A percentile compares a stretch with the other conserved stretches of the same genome.
Conservation (phyloP, 2,888 invertebrate species). For the Magallana nippona region DNA sequence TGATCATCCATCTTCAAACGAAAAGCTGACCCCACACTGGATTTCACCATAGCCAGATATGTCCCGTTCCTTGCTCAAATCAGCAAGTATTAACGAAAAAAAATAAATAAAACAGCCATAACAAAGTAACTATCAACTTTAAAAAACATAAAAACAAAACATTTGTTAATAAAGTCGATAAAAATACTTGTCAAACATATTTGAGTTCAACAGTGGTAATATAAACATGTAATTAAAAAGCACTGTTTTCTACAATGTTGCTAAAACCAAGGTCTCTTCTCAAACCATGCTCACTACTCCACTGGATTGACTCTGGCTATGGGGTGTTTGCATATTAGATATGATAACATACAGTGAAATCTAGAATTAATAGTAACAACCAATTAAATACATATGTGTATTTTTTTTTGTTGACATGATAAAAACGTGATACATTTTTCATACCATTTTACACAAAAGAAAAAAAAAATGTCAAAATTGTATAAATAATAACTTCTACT, state of each 20-base stretch:
- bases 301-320: conserved; percentile 23
- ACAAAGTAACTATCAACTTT: conserved; percentile 33
- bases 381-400: conserved; percentile 34
- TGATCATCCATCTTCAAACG: conserved; percentile 30
- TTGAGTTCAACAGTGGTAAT: conserved; percentile 30
- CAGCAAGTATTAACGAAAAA: conserved; percentile 5
- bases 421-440: conserved; percentile 19
- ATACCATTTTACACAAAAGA: conserved; percentile 21
- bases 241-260: conserved; percentile 19
- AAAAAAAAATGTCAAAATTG: conserved; percentile 30
- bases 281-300: conserved; percentile 3
- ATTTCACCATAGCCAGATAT: conserved; percentile 31
- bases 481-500: conserved; percentile 21
- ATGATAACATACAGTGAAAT: conserved; percentile 33
- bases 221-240: background rate
- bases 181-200: conserved; percentile 23
- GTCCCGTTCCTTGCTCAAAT: conserved; percentile 10
- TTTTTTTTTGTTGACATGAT: conserved; percentile 23
- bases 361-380: conserved; percentile 32
- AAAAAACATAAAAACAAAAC: conserved; percentile 35
- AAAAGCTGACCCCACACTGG: conserved; percentile 34
- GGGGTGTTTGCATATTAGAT: conserved; percentile 33
- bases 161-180: conserved; percentile 32
- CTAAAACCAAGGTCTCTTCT: conserved; percentile 10
- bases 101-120: conserved; percentile 32